Percentiles rank a stretch among this genome's conserved stretches.
Conservation (phyloP, 2,797 vertebrate species). For the Sarcophilus harrisii region DNA sequence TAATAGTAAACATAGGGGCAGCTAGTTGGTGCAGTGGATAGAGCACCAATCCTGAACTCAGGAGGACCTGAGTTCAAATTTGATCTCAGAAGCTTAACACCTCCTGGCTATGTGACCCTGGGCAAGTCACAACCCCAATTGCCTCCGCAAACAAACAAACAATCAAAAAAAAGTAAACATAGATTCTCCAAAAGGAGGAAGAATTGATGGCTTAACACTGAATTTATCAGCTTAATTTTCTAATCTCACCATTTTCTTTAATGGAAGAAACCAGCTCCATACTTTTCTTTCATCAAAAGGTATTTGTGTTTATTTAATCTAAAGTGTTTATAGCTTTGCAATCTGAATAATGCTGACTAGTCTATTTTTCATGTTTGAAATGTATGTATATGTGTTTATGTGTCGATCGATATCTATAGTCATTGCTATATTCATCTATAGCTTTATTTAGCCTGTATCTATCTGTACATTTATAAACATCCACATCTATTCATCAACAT, state of each 20-base stretch:
- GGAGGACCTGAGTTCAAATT: no score
- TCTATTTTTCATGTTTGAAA: background rate
- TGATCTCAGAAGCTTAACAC: no score
- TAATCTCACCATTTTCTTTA: constrained; percentile 5
- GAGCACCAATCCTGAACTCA: no score
- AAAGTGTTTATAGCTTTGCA: background rate
- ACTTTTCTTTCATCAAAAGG: background rate
- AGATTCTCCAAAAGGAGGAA: background rate
- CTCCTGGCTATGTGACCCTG: no score
- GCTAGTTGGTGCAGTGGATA: no score
- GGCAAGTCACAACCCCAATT: no score
- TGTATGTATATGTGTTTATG: background rate
- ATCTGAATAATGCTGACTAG: background rate
- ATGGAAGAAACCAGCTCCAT: background rate
- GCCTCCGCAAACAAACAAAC: no score
- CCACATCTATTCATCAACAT: background rate
- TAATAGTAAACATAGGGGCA: background rate
- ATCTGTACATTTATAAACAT: no score
- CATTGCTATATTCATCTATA: background rate
- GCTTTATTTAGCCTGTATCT: no score
- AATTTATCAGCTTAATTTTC: background rate
- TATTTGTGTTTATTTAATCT: background rate
- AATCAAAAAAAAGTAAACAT: background rate
- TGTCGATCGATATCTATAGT: background rate
- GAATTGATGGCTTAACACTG: background rate